Conservation (phyloP, 2,113 vertebrate genomes). For the Zeus faber region DNA sequence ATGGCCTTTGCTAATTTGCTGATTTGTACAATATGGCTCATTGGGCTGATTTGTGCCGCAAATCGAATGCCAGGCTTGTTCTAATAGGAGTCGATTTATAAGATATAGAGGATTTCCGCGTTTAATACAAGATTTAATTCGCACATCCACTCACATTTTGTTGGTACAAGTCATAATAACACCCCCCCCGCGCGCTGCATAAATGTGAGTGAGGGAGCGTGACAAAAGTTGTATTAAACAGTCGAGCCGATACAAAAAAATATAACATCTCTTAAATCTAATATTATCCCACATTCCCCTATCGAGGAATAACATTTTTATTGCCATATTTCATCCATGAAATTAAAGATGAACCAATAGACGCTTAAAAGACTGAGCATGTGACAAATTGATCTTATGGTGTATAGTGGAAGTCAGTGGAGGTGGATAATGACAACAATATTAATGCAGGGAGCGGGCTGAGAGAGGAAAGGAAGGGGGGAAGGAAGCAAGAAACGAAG, state of each 20-base stretch:
- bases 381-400: slow-evolving; percentile 40
- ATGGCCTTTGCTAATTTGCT: slow-evolving; percentile 80
- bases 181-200: slow-evolving; percentile 57
- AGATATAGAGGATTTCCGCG: slow-evolving; percentile 66
- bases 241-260: slow-evolving; percentile 45
- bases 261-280: slow-evolving; percentile 54
- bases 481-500: background rate
- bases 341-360: slow-evolving; percentile 35
- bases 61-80: slow-evolving; percentile 75
- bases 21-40: slow-evolving; percentile 81
- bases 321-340: slow-evolving; percentile 52
- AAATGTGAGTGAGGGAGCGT: slow-evolving; percentile 55
- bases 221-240: slow-evolving; percentile 45
- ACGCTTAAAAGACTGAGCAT: slow-evolving; percentile 25
- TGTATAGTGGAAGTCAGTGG: slow-evolving; percentile 18
- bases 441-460: background rate
- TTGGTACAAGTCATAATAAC: slow-evolving; percentile 72
- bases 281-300: slow-evolving; percentile 52
- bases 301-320: slow-evolving; percentile 48
- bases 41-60: slow-evolving; percentile 77
- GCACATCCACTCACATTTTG: slow-evolving; percentile 62
- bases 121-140: slow-evolving; percentile 74
- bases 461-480: background rate
- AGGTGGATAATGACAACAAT: background rate
- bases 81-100: slow-evolving; percentile 74